Evolutionary conservation across 2,888 invertebrate species (phyloP), one percentile per base, ranked within the genome.

Genomic region (Xanthia togata): DNA sequence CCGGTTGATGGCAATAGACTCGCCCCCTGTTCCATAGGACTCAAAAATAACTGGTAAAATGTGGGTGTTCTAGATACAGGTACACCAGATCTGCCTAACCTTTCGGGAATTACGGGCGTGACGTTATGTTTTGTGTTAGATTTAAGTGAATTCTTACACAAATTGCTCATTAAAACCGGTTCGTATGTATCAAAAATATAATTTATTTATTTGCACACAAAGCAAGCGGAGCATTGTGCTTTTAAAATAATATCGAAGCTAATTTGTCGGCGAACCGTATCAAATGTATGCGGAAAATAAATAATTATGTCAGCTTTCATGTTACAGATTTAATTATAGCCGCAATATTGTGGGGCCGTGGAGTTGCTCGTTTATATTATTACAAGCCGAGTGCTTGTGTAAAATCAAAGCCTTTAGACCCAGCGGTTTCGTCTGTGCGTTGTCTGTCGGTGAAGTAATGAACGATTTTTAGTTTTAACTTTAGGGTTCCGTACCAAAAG

Each of bases 231-330:
- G 71, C 71, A 81, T 72, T 69, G 74, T 80, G 74, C 60, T 80
- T 84, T 80, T 80, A 82, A 72, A 76, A 83, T 85, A 73, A 83
- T 64, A 81, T 72, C 41, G 68, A 59, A 60, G 57, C 64, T 65
- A 81, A 83, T 77, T 70, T 50, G 71, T 55, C 53, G 53, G 71
- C 69, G 73, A 71, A 64, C 73, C 77, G 64, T 81, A 77, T 74
- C 71, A 68, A 83, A 81, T 85, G 38, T 73, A 68, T 74, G 65
- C 69, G 53, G 57, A 65, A 79, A 75, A 70, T 80, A 84, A 81
- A 77, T 81, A 62, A 82, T 82, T 69, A 74, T 55, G 38, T 67
- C 47, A 69, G 73, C 64, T 74, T 83, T 81, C 50, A 74, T 57
- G 62, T 71, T 59, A 38, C 63, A 12, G 44, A 71, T 81, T 85